A percentile compares a stretch with the other conserved stretches of the same genome.
Evolutionary conservation across 1,140 invertebrate genomes (phyloP).

Genomic region (Parasteatoda tepidariorum): DNA sequence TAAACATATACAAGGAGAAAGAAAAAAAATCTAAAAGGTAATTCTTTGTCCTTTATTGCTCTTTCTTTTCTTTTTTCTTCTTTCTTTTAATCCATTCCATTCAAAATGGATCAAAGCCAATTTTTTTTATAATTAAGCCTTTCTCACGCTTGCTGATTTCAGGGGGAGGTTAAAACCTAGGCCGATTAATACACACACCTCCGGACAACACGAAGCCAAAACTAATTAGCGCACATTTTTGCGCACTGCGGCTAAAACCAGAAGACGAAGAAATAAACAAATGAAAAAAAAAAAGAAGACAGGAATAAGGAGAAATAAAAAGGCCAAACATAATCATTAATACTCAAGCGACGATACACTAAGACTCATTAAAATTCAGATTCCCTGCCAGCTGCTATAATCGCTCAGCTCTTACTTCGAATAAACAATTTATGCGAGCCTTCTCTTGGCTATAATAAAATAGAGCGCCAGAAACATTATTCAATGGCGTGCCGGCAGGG

Average conservation of each 20-base stretch:
- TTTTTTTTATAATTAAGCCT: background rate
- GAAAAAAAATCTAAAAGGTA: too few species aligned
- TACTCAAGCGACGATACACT: background rate
- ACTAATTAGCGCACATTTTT: conserved; percentile 24
- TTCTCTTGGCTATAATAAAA: conserved; percentile 16
- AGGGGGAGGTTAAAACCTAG: background rate
- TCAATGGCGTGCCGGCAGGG: background rate
- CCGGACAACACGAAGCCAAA: background rate
- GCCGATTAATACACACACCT: background rate
- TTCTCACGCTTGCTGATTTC: background rate
- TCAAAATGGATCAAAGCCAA: background rate
- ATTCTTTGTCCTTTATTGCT: too few species aligned
- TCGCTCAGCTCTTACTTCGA: background rate
- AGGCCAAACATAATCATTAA: conserved; percentile 25
- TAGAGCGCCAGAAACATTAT: conserved; percentile 10
- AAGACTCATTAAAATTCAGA: conserved; percentile 38
- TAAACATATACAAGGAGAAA: too few species aligned
- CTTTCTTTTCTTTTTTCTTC: too few species aligned
- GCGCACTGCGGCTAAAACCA: background rate
- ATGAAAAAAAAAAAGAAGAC: background rate
- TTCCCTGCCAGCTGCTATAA: conserved; percentile 27
- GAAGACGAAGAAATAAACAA: background rate
- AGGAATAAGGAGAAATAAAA: background rate
- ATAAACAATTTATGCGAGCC: conserved; percentile 37
- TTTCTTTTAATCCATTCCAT: background rate